Conservation (phyloP, 2,888 invertebrate genomes). For the Himalopsyche kuldschensis region DNA sequence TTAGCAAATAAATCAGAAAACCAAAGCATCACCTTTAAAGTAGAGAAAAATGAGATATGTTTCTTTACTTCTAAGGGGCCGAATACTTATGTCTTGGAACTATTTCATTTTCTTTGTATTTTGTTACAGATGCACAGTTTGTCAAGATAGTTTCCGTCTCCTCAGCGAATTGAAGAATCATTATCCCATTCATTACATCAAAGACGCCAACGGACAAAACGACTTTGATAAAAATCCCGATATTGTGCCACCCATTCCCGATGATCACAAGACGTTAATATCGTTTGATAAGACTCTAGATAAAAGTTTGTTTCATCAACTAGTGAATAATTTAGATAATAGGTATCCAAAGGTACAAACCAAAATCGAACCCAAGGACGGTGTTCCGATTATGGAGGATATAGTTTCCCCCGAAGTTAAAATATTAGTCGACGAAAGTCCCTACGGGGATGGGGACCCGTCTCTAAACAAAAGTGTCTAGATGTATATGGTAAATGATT, state of each 20-base stretch:
- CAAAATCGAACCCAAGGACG: conserved; percentile 36
- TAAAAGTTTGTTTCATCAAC: conserved; percentile 30
- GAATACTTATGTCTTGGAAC: neutral
- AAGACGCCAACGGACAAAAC: neutral
- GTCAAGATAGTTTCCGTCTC: conserved; percentile 50
- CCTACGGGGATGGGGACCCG: neutral
- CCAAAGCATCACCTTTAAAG: no score
- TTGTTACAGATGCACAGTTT: conserved; percentile 52
- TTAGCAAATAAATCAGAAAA: no score
- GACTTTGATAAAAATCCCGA: neutral
- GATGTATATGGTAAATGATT: neutral
- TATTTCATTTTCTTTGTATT: neutral
- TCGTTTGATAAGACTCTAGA: conserved; percentile 35
- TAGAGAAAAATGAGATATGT: no score
- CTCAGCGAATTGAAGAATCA: conserved; percentile 53
- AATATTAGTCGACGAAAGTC: conserved; percentile 18
- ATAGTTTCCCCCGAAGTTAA: conserved; percentile 31
- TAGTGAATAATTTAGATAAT: conserved; percentile 20
- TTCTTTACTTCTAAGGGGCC: no score
- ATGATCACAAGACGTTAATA: conserved; percentile 32
- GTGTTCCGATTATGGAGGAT: conserved; percentile 15
- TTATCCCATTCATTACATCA: conserved; percentile 52
- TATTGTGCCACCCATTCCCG: neutral
- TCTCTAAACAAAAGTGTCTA: conserved; percentile 21
- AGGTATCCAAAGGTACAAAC: conserved; percentile 34